These are phyloP conservation scores for Sarcophaga peregrina DNA, from an alignment of 1,140 invertebrate species.

Conservation along the genomic window DNA sequence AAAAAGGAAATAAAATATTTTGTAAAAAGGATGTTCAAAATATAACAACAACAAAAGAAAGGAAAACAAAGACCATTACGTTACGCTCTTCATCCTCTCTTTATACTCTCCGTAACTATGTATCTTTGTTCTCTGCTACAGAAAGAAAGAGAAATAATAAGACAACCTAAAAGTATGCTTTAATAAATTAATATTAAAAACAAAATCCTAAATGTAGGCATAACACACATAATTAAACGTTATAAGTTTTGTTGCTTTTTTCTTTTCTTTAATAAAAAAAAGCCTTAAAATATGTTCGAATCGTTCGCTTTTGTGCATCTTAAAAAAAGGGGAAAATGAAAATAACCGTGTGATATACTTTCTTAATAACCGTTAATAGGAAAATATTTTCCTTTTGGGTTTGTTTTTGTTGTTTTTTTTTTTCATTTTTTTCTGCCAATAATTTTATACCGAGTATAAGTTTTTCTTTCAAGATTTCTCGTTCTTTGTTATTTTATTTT, in stretches of 20 bases:
- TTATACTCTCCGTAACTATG: background rate
- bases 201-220: slow-evolving; percentile 13
- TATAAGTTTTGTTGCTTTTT: background rate
- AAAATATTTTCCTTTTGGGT: too few species aligned
- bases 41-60: background rate
- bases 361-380: too few species aligned
- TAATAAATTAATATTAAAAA: background rate
- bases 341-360: too few species aligned
- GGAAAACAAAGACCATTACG: background rate
- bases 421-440: too few species aligned
- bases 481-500: background rate
- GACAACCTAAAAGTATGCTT: slow-evolving; percentile 2
- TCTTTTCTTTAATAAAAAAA: too few species aligned
- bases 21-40: background rate
- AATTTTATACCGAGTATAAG: too few species aligned
- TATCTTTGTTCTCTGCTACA: background rate
- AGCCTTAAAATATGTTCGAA: too few species aligned
- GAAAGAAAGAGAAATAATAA: background rate
- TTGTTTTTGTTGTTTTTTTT: too few species aligned
- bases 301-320: too few species aligned
- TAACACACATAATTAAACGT: slow-evolving; percentile 1
- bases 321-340: too few species aligned
- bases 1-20: slow-evolving; percentile 11
- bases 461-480: background rate
- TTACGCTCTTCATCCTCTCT: background rate